A percentile compares a stretch with the other conserved stretches of the same genome.
These are phyloP conservation scores for Anas acuta DNA, from an alignment of 2,797 vertebrate species.

Conservation along the genomic window DNA sequence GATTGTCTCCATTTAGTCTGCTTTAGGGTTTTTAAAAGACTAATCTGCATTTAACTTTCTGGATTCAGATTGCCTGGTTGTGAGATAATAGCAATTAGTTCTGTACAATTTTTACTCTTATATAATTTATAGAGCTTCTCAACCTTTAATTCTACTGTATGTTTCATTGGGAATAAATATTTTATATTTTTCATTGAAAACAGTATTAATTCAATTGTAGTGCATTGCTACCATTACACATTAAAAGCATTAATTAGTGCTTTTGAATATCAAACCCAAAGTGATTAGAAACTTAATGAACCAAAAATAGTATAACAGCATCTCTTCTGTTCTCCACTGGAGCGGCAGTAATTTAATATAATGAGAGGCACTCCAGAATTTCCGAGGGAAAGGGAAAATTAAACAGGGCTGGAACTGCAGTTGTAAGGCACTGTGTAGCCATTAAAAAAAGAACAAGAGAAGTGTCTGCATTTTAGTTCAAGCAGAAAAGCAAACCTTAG, in stretches of 20 bases:
- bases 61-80: background rate
- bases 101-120: background rate
- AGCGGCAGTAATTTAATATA: constrained; percentile 63
- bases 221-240: background rate
- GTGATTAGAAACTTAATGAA: constrained; percentile 53
- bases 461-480: background rate
- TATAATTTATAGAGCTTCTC: background rate
- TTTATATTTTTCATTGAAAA: background rate
- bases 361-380: constrained; percentile 7
- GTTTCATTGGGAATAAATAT: background rate
- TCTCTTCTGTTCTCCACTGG: constrained; percentile 48
- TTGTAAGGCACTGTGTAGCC: background rate
- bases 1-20: background rate
- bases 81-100: background rate
- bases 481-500: background rate
- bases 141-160: background rate
- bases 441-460: background rate
- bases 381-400: constrained; percentile 20
- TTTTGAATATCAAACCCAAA: constrained; percentile 32
- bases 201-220: background rate
- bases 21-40: background rate
- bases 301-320: background rate
- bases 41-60: background rate
- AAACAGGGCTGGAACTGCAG: background rate
- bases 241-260: constrained; percentile 40